These are phyloP conservation scores for Kryphioiulus occultus DNA, from an alignment of 2,888 invertebrate genomes.

Conservation along the genomic window DNA sequence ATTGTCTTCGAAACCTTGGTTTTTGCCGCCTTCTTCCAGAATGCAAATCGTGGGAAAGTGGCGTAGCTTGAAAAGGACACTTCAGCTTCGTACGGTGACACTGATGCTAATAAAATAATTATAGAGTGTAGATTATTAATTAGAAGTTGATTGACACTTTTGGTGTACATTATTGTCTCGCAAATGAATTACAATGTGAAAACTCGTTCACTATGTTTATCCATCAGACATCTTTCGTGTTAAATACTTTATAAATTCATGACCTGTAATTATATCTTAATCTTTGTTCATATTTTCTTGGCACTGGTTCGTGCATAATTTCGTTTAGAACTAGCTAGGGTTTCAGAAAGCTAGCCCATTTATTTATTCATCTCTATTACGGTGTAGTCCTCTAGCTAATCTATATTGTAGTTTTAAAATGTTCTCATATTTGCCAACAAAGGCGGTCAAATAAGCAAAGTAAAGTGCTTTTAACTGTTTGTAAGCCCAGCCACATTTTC, in stretches of 20 bases:
- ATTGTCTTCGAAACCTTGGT: not conserved
- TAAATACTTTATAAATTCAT: not conserved
- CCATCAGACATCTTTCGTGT: not conserved
- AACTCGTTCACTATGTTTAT: not conserved
- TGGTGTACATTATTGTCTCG: no score
- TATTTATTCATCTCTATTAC: not conserved
- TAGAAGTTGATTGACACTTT: no score
- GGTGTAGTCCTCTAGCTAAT: not conserved
- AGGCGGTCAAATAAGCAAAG: not conserved
- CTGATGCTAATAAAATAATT: no score
- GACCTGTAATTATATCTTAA: not conserved
- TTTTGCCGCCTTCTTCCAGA: not conserved
- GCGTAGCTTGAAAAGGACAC: not conserved
- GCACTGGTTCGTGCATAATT: not conserved
- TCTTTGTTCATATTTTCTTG: not conserved
- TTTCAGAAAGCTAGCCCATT: not conserved
- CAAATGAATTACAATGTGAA: no score
- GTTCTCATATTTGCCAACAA: not conserved
- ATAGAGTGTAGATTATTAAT: no score
- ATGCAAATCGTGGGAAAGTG: not conserved
- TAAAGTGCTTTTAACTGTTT: not conserved
- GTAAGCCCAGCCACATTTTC: not conserved
- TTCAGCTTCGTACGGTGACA: no score
- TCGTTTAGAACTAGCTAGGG: no score
- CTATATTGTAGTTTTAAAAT: not conserved